Base-by-base conservation (phyloP, 2,113 vertebrate genomes). In the Archilochus colubris region DNA sequence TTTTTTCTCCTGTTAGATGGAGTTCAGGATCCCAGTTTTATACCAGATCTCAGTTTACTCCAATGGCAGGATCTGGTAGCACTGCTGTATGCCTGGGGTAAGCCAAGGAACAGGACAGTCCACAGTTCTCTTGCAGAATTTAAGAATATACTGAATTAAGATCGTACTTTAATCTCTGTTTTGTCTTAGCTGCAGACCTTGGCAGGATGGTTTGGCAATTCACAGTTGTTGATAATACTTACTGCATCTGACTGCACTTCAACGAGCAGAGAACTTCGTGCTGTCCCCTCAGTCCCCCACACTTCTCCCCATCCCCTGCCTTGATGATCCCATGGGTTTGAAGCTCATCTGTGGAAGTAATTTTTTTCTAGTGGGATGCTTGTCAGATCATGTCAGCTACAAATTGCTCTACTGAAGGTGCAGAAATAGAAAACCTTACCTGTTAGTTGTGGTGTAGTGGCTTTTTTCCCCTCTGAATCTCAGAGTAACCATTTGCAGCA, bases 381-480 rank as follows among this genome's bases (percentile, higher is more conserved):
- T 97, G 96, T 96, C 92, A 94, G 85, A 93, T 95, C 91, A 89
- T 95, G 95, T 95, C 92, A 96, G 78, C 68, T 97, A 96, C 89
- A 96, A 96, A 97, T 96, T 96, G 87, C 83, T 95, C 67, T 86
- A 74, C 83, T 80, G 94, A 96, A 97, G 93, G 91, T 94, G 96
- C 78, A 96, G 94, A 96, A 95, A 96, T 91, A 93, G 94, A 94
- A 97, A 96, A 88, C 81, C 86, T 93, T 94, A 88, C 81, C 78
- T 96, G 80, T 96, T 93, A 87, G 68, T 79, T 80, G 50, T 53
- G 67, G 43, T 61, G 43, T 61, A 46, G 59, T 48, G 3, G 36
- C 28, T 77, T 79, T 76, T 84, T 68, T 38, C 25, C 33, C 54
- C 76, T 72, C 64, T 77, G 79, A 92, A 76, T 92, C 93, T 92